Percentiles rank a stretch among this genome's conserved stretches.
Evolutionary conservation across 2,797 vertebrate species (phyloP).

Genomic region (Alca torda): DNA sequence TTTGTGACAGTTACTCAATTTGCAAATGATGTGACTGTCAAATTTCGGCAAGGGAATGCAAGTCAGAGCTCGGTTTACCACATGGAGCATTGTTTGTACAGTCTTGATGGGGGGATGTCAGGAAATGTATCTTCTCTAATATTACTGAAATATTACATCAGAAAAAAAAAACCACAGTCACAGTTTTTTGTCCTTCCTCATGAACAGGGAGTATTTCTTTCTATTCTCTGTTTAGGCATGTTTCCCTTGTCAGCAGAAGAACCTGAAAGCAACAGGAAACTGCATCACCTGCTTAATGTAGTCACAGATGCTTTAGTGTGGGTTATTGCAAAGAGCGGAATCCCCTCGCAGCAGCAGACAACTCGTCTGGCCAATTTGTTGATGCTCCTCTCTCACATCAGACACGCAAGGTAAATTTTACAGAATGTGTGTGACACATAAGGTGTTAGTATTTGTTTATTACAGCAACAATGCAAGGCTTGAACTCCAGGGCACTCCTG

Average conservation of each 20-base stretch:
- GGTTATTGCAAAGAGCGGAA: conserved; percentile 90
- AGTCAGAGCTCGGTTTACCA: not conserved
- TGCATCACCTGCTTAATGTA: conserved; percentile 88
- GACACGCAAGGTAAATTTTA: conserved; percentile 86
- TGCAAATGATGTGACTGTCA: not conserved
- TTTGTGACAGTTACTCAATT: not conserved
- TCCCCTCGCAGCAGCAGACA: conserved; percentile 88
- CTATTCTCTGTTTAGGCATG: conserved; percentile 81
- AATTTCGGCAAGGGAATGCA: not conserved
- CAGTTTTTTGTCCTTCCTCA: not conserved
- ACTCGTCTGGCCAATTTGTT: conserved; percentile 89
- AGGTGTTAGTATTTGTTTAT: not conserved
- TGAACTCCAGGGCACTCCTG: not conserved
- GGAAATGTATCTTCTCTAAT: not conserved
- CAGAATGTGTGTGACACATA: accelerated
- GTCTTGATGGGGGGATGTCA: not conserved
- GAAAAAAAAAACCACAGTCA: accelerated
- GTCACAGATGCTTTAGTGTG: conserved; percentile 94
- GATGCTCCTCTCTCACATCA: conserved; percentile 95
- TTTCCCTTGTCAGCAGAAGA: conserved; percentile 82
- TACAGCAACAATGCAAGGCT: not conserved
- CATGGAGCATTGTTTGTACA: not conserved
- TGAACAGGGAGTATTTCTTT: not conserved
- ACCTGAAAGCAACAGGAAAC: conserved; percentile 85
- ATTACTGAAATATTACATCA: not conserved